Conservation (phyloP, 2,888 invertebrate species). For the Timema podura region DNA sequence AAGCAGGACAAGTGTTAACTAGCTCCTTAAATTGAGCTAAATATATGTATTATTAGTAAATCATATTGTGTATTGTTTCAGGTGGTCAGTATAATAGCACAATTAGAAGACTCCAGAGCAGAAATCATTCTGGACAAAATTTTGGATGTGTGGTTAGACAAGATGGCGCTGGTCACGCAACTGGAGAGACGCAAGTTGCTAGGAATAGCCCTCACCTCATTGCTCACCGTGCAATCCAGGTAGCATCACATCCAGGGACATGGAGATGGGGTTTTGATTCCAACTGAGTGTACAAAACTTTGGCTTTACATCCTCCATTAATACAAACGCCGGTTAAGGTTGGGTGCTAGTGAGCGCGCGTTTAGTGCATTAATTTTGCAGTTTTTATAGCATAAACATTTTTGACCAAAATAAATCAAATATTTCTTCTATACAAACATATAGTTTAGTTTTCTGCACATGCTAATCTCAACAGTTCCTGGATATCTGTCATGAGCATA, state of each 20-base stretch:
- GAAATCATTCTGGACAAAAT: slow-evolving; percentile 66
- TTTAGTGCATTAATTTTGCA: too few relatives aligned
- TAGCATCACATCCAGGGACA: slow-evolving; percentile 25
- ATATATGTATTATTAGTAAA: too few relatives aligned
- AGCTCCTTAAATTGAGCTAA: too few relatives aligned
- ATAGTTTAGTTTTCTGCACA: too few relatives aligned
- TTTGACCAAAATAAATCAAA: too few relatives aligned
- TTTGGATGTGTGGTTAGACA: slow-evolving; percentile 72
- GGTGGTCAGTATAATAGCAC: slow-evolving; percentile 37
- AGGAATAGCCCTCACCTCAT: slow-evolving; percentile 54
- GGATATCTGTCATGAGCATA: too few relatives aligned
- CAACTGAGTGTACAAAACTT: background rate
- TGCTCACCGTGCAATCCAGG: slow-evolving; percentile 40
- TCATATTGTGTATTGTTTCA: slow-evolving; percentile 21
- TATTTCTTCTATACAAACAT: too few relatives aligned
- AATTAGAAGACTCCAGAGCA: slow-evolving; percentile 31
- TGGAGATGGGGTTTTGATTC: too few relatives aligned
- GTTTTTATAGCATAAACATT: too few relatives aligned
- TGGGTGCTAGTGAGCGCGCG: too few relatives aligned
- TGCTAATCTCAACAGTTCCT: too few relatives aligned
- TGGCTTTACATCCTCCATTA: background rate
- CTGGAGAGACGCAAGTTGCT: slow-evolving; percentile 79
- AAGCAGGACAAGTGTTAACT: too few relatives aligned
- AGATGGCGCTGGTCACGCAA: slow-evolving; percentile 73
- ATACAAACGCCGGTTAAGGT: background rate